These are phyloP conservation scores for Yasuhikotakia modesta DNA, from an alignment of 2,797 vertebrate genomes.

Conservation along the genomic window DNA sequence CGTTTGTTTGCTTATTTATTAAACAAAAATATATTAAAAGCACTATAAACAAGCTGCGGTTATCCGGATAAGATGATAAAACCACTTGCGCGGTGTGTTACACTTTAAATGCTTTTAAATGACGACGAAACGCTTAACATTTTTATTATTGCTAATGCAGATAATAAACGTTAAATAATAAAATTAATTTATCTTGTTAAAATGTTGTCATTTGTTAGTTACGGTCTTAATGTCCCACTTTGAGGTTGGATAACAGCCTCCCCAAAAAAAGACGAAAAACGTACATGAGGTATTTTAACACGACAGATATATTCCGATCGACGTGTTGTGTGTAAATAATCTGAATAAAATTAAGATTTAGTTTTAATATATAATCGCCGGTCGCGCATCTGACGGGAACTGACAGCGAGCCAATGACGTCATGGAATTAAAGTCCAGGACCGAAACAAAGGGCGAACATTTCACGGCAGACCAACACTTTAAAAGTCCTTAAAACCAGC, in stretches of 20 bases:
- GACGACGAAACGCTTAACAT: no score
- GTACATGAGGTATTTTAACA: neutral
- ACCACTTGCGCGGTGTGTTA: neutral
- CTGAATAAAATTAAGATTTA: neutral
- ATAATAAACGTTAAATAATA: neutral
- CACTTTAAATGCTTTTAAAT: no score
- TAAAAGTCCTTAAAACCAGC: neutral
- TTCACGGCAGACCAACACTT: neutral
- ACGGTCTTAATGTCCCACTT: neutral
- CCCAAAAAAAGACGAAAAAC: neutral
- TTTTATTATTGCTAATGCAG: no score
- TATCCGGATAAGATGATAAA: neutral
- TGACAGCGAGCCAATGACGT: constrained; percentile 76
- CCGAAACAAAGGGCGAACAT: constrained; percentile 73
- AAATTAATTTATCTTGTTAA: no score
- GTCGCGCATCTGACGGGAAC: constrained; percentile 14
- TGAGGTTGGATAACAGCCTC: neutral
- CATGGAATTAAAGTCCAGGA: constrained; percentile 79
- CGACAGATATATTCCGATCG: neutral
- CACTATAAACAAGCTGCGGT: neutral
- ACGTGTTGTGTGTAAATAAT: neutral
- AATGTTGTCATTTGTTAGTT: neutral
- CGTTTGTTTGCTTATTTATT: neutral
- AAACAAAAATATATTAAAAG: neutral
- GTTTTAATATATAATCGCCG: neutral